A percentile compares a stretch with the other conserved stretches of the same genome.
Conservation (phyloP, 2,888 invertebrate species). For the Criorhina ranunculi region DNA sequence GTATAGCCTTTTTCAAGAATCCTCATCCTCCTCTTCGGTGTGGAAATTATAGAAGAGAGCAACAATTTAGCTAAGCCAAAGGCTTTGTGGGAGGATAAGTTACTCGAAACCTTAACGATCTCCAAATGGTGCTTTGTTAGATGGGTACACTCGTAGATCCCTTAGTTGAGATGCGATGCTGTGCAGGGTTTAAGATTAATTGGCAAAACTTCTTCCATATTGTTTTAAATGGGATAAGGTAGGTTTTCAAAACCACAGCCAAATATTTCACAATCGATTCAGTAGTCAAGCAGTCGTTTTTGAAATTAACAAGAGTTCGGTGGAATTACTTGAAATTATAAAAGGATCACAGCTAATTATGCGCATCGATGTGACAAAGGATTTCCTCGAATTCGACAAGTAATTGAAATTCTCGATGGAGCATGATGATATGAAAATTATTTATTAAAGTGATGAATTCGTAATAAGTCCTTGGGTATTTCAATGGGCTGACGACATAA, state of each 20-base stretch:
- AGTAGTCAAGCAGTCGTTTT: neutral
- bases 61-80: slow-evolving; percentile 46
- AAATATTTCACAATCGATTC: neutral
- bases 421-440: neutral
- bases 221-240: neutral
- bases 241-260: neutral
- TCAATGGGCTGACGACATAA: too few species aligned
- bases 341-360: neutral
- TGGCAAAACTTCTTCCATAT: neutral
- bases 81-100: slow-evolving; percentile 49
- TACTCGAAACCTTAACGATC: slow-evolving; percentile 48
- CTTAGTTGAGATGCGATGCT: neutral
- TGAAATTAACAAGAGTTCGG: neutral
- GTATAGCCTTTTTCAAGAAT: slow-evolving; percentile 3
- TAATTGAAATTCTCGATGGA: neutral
- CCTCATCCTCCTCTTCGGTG: neutral
- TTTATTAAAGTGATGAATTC: neutral
- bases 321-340: neutral
- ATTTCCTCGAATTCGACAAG: neutral
- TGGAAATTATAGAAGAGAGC: slow-evolving; percentile 19
- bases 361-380: neutral
- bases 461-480: too few species aligned
- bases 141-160: neutral
- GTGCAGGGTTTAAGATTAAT: neutral
- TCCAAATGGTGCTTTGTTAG: slow-evolving; percentile 30